Percentiles rank a stretch among this genome's conserved stretches.
These are phyloP conservation scores for Pterois miles DNA, from an alignment of 2,797 vertebrate species.

Conservation along the genomic window DNA sequence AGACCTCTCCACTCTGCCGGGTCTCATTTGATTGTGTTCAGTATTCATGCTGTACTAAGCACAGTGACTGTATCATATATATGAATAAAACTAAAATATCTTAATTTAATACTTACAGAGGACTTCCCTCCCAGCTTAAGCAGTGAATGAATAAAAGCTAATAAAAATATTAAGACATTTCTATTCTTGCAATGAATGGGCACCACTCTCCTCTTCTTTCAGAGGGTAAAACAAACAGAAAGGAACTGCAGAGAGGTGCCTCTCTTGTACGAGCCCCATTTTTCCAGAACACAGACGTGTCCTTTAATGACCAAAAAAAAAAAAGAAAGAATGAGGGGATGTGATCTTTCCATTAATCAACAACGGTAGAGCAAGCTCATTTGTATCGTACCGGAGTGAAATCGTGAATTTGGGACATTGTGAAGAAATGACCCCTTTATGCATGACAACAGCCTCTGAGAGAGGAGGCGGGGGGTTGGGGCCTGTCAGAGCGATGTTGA, in stretches of 20 bases:
- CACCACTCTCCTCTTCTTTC: constrained; percentile 18
- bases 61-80: neutral
- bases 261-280: constrained; percentile 45
- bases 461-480: constrained; percentile 46
- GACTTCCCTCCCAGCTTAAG: neutral
- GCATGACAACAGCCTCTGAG: constrained; percentile 85
- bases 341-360: constrained; percentile 90
- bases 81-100: constrained; percentile 20
- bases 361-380: constrained; percentile 91
- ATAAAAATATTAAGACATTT: constrained; percentile 23
- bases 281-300: constrained; percentile 62
- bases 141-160: constrained; percentile 10
- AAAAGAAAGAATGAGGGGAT: constrained; percentile 49
- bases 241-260: constrained; percentile 42
- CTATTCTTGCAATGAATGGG: constrained; percentile 9
- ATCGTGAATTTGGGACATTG: constrained; percentile 92
- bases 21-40: constrained; percentile 48
- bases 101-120: constrained; percentile 12
- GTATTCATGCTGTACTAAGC: constrained; percentile 30
- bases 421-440: constrained; percentile 91
- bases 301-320: constrained; percentile 68
- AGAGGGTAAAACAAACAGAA: constrained; percentile 34
- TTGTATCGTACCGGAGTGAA: constrained; percentile 88
- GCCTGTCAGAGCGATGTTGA: constrained; percentile 92
- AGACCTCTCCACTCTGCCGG: constrained; percentile 15